Conservation (phyloP, 1,140 invertebrate species). For the Drosophila pseudoananassae region DNA sequence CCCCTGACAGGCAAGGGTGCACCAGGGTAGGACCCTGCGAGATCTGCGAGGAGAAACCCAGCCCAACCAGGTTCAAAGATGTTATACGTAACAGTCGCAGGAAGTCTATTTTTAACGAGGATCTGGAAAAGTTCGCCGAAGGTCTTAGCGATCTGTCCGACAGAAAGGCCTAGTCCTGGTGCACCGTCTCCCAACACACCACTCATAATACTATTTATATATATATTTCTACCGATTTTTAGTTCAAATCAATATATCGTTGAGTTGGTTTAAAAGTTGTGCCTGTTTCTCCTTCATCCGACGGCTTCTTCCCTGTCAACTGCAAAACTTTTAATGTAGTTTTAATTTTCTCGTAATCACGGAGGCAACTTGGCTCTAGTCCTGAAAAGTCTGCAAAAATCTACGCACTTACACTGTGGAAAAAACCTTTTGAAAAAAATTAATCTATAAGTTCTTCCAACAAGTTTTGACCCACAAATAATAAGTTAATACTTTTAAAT, state of each 20-base stretch:
- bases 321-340: constrained; percentile 82
- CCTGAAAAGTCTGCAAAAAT: constrained; percentile 44
- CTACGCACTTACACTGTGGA: constrained; percentile 46
- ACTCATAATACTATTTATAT: constrained; percentile 18
- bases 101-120: background rate
- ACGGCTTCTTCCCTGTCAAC: constrained; percentile 55
- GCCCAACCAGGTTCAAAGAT: background rate
- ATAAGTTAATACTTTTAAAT: too few relatives aligned
- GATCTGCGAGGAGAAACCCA: background rate
- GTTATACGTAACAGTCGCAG: background rate
- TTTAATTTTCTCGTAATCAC: constrained; percentile 82
- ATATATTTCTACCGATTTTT: constrained; percentile 17
- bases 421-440: background rate
- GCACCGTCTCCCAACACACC: background rate
- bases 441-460: too few relatives aligned
- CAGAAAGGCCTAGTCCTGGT: background rate
- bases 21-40: background rate
- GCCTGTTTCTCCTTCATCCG: constrained; percentile 5
- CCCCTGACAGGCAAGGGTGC: background rate
- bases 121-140: constrained; percentile 8
- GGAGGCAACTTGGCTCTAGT: constrained; percentile 57
- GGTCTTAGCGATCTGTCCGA: constrained; percentile 8
- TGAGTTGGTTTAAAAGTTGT: constrained; percentile 34
- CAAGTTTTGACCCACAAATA: too few relatives aligned
- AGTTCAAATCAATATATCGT: constrained; percentile 55